Base-by-base conservation (phyloP, 2,888 invertebrate genomes). In the Lingula anatina region DNA sequence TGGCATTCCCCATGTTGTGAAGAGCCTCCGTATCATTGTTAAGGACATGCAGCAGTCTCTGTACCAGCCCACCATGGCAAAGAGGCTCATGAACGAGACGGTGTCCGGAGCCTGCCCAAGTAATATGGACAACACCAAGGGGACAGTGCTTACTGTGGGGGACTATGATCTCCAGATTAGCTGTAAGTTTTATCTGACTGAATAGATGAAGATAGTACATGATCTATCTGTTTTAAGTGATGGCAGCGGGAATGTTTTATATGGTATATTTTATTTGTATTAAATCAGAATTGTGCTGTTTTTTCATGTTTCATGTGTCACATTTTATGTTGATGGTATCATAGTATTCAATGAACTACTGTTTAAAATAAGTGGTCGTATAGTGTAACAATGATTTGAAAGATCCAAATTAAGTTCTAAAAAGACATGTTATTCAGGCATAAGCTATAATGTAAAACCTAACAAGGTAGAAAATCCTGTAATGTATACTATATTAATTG, bases 41-140 rank as follows among this genome's bases (percentile, higher is more conserved):
- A 85, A 86, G 68, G 90, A 94, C 80, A 85, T 92, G 42, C 86
- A 87, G 68, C 84, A 86, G 62, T 89, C 90, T 9, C 85, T 90
- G 15, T 86, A 90, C 15, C 89, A 89, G 69, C 87, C 89, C 12
- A 84, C 86, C 48, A 77, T 89, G 60, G 91, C 90, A 31, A 83
- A 89, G 63, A 90, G 89, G 77, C 85, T 89, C 78, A 80, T 94
- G 44, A 90, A 88, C 69, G 89, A 90, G 79, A 86, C 89, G 31
- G 89, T 89, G 3, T 82, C 85, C 59, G 82, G 83, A 52, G 79
- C 81, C 3, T 78, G 79, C 50, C 65, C 65, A 36, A 65, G 66
- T 52, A 50, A 63, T 12, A 42, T 54, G 18, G 68, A 70, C 39
- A 66, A 64, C n/a, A 59, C 55, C 7, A 54, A 64, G 23, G 66